These are phyloP conservation scores for Cylindroiulus punctatus DNA, from an alignment of 2,888 invertebrate species.

Conservation along the genomic window DNA sequence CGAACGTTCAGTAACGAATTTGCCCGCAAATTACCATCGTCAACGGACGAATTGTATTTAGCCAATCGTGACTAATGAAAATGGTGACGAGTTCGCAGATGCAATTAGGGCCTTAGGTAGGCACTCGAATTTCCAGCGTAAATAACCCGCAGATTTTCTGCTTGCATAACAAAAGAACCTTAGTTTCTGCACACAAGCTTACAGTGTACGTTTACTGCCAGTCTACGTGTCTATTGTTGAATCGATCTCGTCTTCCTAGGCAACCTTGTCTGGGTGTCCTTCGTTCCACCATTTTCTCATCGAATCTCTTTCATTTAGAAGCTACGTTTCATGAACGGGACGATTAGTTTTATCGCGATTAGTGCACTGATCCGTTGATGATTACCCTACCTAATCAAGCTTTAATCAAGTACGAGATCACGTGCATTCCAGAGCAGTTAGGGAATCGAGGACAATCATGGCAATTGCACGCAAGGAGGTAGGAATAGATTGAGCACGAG, in stretches of 20 bases:
- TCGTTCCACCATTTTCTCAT: neutral
- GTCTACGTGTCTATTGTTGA: neutral
- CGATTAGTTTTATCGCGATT: neutral
- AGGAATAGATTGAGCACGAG: neutral
- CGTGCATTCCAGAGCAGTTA: neutral
- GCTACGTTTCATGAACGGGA: neutral
- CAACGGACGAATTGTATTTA: neutral
- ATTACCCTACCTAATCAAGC: neutral
- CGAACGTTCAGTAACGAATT: neutral
- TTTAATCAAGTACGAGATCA: neutral
- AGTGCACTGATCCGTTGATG: neutral
- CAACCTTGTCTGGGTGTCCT: neutral
- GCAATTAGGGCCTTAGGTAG: conserved; percentile 7
- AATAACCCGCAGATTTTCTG: conserved; percentile 1
- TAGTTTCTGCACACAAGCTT: neutral
- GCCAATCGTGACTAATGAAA: conserved; percentile 33
- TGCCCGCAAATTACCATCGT: neutral
- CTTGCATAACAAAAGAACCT: neutral
- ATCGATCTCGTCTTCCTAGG: neutral
- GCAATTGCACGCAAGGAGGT: neutral
- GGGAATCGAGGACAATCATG: neutral
- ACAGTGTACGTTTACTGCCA: neutral
- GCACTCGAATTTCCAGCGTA: neutral
- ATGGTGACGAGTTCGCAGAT: neutral
- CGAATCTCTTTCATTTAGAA: neutral